A percentile compares a stretch with the other conserved stretches of the same genome.
Conservation (phyloP, 1,140 invertebrate species). For the Anadara kagoshimensis region DNA sequence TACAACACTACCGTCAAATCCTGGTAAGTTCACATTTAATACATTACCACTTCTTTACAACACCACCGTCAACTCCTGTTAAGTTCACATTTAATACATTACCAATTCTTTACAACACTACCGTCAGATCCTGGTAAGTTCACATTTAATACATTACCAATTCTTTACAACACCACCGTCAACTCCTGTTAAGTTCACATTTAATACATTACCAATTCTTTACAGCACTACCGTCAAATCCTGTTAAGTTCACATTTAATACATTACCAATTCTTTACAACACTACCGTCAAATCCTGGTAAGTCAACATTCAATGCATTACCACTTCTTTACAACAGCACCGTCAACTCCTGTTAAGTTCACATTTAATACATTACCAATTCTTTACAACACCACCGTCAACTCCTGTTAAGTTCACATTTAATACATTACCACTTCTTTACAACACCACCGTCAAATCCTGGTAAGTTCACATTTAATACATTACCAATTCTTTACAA, state of each 20-base stretch:
- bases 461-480: constrained; percentile 64
- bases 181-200: constrained; percentile 58
- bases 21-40: constrained; percentile 64
- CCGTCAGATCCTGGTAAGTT: constrained; percentile 56
- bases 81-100: constrained; percentile 63
- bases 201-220: constrained; percentile 62
- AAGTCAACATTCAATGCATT: too few relatives aligned
- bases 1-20: constrained; percentile 44
- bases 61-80: constrained; percentile 53
- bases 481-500: constrained; percentile 56
- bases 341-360: constrained; percentile 56
- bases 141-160: constrained; percentile 61
- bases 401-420: constrained; percentile 58
- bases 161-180: constrained; percentile 50
- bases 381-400: constrained; percentile 50
- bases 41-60: constrained; percentile 56
- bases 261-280: constrained; percentile 56
- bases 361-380: constrained; percentile 61
- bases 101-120: constrained; percentile 49
- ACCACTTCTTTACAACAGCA: constrained; percentile 49
- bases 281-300: constrained; percentile 53
- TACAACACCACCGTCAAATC: constrained; percentile 44
- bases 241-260: constrained; percentile 64
- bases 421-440: constrained; percentile 62
- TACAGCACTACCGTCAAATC: constrained; percentile 43